Evolutionary conservation across 2,888 invertebrate genomes (phyloP), one percentile per base, ranked within the genome.

Genomic region (Mythimna lalbum): DNA sequence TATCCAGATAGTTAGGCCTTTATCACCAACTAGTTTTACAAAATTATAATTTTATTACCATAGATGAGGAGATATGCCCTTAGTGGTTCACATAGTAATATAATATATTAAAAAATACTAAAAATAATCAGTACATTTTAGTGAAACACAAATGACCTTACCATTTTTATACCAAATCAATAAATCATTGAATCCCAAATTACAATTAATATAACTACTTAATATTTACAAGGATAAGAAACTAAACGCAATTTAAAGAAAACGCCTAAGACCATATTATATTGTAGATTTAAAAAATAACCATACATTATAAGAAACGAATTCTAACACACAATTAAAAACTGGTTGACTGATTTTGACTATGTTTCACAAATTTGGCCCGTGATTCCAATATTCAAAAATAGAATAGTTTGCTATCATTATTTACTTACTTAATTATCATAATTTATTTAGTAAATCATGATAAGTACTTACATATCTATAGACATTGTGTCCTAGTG

Each of bases 81-180:
- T 79, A 89, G 93, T 94, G 93, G 93, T 90, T 91, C 88, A 92
- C 93, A 92, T 90, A 92, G 92, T 49, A 92, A 93, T 92, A 93
- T 92, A 93, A 93, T 92, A 93, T 91, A 91, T 87, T 91, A 89
- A 87, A 71, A 91, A 92, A 90, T 89, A 91, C 92, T 94, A 93
- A 93, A 95, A 94, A 92, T 95, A 95, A 95, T 95, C 95, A 95
- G 95, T 95, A 94, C 95, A 95, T 93, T 95, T 93, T 89, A 94
- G 93, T 91, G 90, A 90, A 95, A 94, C 94, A 90, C 91, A 95
- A 94, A 93, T 88, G 90, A 91, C 90, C 89, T 84, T 91, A 90
- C 88, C 86, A 89, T 90, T 88, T 88, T 83, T 82, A 90, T 85
- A 88, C 86, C 83, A 89, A 91, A 90, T 90, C 90, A 90, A 85